These are phyloP conservation scores for Parnassius orleans DNA, from an alignment of 2,888 invertebrate genomes.

Conservation along the genomic window DNA sequence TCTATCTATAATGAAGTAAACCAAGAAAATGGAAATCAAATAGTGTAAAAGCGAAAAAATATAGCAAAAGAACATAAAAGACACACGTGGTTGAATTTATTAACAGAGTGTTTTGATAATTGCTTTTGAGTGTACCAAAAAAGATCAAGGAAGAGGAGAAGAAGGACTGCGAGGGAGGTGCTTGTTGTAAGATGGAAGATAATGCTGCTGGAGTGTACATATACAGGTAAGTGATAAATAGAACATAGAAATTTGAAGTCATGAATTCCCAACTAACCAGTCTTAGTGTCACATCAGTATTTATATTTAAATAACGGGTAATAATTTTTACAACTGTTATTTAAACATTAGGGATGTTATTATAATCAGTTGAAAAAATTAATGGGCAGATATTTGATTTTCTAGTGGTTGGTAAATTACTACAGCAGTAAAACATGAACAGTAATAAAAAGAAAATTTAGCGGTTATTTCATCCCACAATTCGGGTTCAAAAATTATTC, in stretches of 20 bases:
- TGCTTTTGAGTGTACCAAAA: neutral
- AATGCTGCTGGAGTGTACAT: constrained; percentile 62
- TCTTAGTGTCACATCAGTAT: too few relatives aligned
- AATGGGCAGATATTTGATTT: too few relatives aligned
- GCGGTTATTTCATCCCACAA: too few relatives aligned
- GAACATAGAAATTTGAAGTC: neutral
- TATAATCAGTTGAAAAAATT: too few relatives aligned
- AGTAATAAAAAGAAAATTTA: too few relatives aligned
- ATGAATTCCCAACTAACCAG: too few relatives aligned
- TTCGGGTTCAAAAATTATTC: too few relatives aligned
- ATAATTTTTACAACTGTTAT: too few relatives aligned
- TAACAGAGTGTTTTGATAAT: constrained; percentile 6
- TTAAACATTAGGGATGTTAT: too few relatives aligned
- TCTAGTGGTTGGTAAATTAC: too few relatives aligned
- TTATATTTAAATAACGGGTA: too few relatives aligned
- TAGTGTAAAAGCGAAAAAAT: neutral
- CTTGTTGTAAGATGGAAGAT: constrained; percentile 72
- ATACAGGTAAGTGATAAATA: constrained; percentile 61
- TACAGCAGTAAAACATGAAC: too few relatives aligned
- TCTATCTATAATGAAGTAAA: neutral
- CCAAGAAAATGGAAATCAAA: constrained; percentile 23
- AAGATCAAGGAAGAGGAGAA: neutral
- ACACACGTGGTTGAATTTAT: neutral
- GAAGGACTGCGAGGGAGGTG: constrained; percentile 33
- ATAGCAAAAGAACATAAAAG: neutral